Evolutionary conservation across 2,797 vertebrate species (phyloP).

Genomic region (Phalanger gymnotis): DNA sequence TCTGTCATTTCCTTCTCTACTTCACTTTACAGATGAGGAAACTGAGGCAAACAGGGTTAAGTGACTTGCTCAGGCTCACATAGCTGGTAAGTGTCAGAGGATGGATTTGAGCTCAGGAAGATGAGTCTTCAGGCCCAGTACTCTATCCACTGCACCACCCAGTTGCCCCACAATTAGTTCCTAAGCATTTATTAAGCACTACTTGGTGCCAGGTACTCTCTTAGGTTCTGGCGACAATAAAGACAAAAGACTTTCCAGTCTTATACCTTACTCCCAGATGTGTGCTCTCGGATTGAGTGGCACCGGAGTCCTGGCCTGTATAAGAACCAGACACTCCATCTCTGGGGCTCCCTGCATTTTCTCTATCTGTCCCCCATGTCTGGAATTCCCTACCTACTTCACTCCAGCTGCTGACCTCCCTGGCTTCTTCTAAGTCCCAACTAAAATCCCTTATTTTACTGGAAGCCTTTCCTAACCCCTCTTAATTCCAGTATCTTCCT

Average conservation of each 20-base stretch:
- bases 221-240: neutral
- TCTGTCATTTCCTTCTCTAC: neutral
- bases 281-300: neutral
- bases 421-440: neutral
- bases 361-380: neutral
- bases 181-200: neutral
- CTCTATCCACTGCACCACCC: neutral
- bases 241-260: neutral
- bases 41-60: neutral
- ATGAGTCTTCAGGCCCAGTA: neutral
- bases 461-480: neutral
- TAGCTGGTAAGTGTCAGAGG: neutral
- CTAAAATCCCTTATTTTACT: neutral
- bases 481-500: neutral
- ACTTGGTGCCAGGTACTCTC: neutral
- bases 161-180: neutral
- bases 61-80: neutral
- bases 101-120: neutral
- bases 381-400: no score
- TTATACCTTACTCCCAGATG: neutral
- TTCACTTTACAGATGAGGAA: neutral
- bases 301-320: neutral
- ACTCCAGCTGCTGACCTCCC: no score
- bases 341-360: neutral
- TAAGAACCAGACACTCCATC: neutral